Evolutionary conservation across 2,113 vertebrate genomes (phyloP).

Genomic region (Epinephelus lanceolatus): DNA sequence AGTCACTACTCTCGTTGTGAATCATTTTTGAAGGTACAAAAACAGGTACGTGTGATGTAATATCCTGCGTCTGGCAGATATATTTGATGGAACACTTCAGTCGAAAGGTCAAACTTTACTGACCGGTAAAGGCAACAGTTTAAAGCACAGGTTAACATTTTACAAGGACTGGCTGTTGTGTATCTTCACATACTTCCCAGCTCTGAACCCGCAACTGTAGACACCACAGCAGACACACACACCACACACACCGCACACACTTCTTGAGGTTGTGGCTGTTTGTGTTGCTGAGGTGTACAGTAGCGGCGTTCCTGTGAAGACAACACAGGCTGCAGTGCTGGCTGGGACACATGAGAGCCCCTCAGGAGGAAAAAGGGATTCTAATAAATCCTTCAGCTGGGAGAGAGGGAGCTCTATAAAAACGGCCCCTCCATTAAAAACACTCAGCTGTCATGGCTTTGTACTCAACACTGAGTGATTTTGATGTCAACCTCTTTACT

Average conservation of each 20-base stretch:
- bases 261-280: constrained; percentile 21
- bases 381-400: constrained; percentile 77
- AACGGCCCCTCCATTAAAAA: constrained; percentile 64
- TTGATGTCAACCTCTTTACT: constrained; percentile 29
- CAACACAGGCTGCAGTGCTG: constrained; percentile 24
- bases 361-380: constrained; percentile 61
- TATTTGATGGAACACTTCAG: background rate
- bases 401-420: constrained; percentile 54
- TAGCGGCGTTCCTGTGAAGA: constrained; percentile 45
- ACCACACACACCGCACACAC: background rate
- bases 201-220: background rate
- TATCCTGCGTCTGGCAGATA: background rate
- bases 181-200: background rate
- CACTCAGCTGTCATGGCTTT: constrained; percentile 54
- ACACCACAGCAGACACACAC: constrained; percentile 1
- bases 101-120: constrained; percentile 34
- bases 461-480: constrained; percentile 33
- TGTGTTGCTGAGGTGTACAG: constrained; percentile 50
- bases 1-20: background rate
- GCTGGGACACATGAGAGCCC: constrained; percentile 54
- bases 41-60: background rate
- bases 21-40: background rate
- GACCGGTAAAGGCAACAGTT: constrained; percentile 28
- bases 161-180: background rate
- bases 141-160: constrained; percentile 28